These are phyloP conservation scores for Periparus ater DNA, from an alignment of 2,797 vertebrate species.

Conservation along the genomic window DNA sequence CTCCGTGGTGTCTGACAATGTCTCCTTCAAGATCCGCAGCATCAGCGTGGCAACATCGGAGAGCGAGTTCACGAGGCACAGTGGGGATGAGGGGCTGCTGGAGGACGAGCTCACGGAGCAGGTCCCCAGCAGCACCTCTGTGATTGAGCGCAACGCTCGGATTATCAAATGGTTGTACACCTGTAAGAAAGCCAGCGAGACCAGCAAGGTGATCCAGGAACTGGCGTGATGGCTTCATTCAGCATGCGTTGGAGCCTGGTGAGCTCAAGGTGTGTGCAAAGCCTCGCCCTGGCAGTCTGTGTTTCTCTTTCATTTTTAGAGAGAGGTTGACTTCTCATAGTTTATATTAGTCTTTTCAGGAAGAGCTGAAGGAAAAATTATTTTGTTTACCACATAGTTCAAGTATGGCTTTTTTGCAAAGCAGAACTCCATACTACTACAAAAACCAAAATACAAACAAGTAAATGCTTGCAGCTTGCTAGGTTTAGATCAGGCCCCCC, in stretches of 20 bases:
- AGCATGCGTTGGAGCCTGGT: background rate
- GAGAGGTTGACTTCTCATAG: background rate
- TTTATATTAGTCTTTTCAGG: background rate
- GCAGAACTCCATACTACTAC: background rate
- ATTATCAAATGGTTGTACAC: conserved; percentile 98
- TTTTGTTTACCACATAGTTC: background rate
- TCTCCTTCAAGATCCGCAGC: conserved; percentile 77
- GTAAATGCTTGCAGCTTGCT: background rate
- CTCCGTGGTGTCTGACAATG: conserved; percentile 77
- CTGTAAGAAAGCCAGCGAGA: conserved; percentile 87
- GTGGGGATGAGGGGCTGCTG: conserved; percentile 82
- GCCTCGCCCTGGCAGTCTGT: background rate
- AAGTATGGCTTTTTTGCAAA: background rate
- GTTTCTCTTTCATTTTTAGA: background rate
- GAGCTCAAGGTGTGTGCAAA: conserved; percentile 53
- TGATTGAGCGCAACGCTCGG: conserved; percentile 94
- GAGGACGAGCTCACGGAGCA: conserved; percentile 82
- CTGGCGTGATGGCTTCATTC: conserved; percentile 73
- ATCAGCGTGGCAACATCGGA: conserved; percentile 86
- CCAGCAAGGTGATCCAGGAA: conserved; percentile 80
- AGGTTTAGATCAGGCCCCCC: background rate
- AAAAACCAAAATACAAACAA: background rate
- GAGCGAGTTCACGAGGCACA: conserved; percentile 83
- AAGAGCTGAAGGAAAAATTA: background rate
- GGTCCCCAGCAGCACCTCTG: conserved; percentile 79